Evolutionary conservation across 2,113 vertebrate genomes (phyloP).

Genomic region (Lepisosteus oculatus): DNA sequence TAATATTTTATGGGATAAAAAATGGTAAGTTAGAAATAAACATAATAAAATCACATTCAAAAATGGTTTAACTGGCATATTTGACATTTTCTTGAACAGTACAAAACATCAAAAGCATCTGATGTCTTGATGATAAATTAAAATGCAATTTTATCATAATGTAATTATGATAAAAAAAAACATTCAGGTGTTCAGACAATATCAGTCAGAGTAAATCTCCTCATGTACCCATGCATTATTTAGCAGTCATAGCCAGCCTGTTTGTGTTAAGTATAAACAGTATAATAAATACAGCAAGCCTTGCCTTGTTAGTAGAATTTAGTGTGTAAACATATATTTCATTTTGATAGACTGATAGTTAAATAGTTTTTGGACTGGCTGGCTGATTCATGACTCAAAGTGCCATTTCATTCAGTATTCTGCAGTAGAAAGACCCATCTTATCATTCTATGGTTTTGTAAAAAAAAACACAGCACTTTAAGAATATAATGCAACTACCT

Average conservation of each 20-base stretch:
- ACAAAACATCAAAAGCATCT: no score
- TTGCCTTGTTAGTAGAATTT: constrained; percentile 1
- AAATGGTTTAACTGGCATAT: no score
- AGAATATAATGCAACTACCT: background rate
- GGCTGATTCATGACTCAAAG: constrained; percentile 16
- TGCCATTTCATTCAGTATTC: constrained; percentile 1
- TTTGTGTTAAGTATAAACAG: constrained; percentile 5
- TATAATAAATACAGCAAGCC: background rate
- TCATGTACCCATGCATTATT: background rate
- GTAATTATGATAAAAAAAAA: no score
- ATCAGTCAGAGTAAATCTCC: background rate
- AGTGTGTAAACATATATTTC: constrained; percentile 5
- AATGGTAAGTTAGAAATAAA: no score
- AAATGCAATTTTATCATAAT: no score
- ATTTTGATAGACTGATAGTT: background rate
- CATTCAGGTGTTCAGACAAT: background rate
- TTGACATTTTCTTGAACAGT: no score
- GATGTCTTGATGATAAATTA: no score
- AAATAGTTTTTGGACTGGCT: background rate
- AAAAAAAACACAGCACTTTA: background rate
- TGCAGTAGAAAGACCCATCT: background rate
- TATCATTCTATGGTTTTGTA: no score
- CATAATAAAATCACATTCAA: no score
- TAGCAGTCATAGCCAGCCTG: background rate
- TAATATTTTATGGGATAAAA: no score